phyloP scores from a whole-genome alignment of 1,140 invertebrate genomes.

The Spodoptera litura region DNA sequence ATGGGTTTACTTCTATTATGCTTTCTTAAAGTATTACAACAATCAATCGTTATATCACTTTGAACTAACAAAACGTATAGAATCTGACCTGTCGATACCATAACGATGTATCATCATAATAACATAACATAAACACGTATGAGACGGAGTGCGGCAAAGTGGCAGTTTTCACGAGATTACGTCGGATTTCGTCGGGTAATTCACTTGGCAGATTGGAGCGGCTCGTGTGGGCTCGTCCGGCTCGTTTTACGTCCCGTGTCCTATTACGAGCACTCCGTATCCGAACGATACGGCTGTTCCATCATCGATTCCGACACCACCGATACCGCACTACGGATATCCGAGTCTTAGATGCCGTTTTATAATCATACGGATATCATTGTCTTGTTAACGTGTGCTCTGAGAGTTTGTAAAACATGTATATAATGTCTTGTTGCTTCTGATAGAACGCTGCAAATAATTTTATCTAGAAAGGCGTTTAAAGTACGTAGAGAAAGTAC shows the following conservation, averaged over 20 bases:
- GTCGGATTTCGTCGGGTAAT: slow-evolving; percentile 50
- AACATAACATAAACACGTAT: slow-evolving; percentile 20
- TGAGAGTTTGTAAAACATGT: no score
- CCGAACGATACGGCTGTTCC: slow-evolving; percentile 28
- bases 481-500: no score
- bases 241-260: slow-evolving; percentile 46
- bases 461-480: no score
- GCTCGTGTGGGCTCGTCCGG: slow-evolving; percentile 27
- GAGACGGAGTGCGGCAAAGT: slow-evolving; percentile 7
- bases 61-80: no score
- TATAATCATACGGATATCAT: no score
- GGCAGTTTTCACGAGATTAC: slow-evolving; percentile 51
- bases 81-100: neutral
- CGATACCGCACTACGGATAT: slow-evolving; percentile 15
- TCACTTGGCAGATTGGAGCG: slow-evolving; percentile 54
- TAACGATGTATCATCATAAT: slow-evolving; percentile 26
- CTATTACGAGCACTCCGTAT: slow-evolving; percentile 40
- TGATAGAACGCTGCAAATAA: no score
- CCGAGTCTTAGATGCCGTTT: neutral
- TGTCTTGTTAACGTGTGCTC: no score
- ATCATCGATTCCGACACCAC: slow-evolving; percentile 45
- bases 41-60: no score
- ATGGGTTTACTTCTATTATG: no score
- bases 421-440: no score
- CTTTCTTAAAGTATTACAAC: no score